A percentile compares a stretch with the other conserved stretches of the same genome.
These are phyloP conservation scores for Paedocypris micromegethes DNA, from an alignment of 2,797 vertebrate genomes.

Conservation along the genomic window DNA sequence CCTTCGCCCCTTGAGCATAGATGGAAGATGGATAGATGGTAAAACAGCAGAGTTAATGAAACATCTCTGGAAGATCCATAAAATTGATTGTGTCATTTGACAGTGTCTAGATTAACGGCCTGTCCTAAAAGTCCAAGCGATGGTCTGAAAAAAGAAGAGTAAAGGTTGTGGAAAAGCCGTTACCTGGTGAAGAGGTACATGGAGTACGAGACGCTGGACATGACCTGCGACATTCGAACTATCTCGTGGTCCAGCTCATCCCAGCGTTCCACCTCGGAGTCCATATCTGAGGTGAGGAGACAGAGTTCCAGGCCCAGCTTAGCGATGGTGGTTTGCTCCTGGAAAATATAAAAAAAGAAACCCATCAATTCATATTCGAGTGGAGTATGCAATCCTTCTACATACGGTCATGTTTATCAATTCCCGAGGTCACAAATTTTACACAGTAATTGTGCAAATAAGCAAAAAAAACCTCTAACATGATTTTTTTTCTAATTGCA, in stretches of 20 bases:
- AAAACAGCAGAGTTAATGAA: constrained; percentile 38
- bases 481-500: too few species aligned
- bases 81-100: constrained; percentile 14
- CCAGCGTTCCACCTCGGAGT: constrained; percentile 90
- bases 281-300: constrained; percentile 83
- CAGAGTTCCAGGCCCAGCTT: constrained; percentile 90
- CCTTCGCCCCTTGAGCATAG: constrained; percentile 83
- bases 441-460: too few species aligned
- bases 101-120: constrained; percentile 15
- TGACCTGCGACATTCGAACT: constrained; percentile 77
- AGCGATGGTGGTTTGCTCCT: constrained; percentile 90
- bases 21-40: constrained; percentile 28
- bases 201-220: constrained; percentile 91
- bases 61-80: constrained; percentile 26
- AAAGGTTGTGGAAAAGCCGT: constrained; percentile 21
- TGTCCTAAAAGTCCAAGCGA: not conserved
- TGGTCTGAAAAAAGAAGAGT: not conserved
- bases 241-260: constrained; percentile 89
- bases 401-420: too few species aligned
- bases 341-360: constrained; percentile 24
- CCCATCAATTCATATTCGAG: not conserved
- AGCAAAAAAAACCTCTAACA: too few species aligned
- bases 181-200: constrained; percentile 98
- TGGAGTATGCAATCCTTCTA: too few species aligned
- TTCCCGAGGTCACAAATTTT: too few species aligned